Evolutionary conservation across 2,113 vertebrate genomes (phyloP).

Genomic region (Phyllostomus hastatus): DNA sequence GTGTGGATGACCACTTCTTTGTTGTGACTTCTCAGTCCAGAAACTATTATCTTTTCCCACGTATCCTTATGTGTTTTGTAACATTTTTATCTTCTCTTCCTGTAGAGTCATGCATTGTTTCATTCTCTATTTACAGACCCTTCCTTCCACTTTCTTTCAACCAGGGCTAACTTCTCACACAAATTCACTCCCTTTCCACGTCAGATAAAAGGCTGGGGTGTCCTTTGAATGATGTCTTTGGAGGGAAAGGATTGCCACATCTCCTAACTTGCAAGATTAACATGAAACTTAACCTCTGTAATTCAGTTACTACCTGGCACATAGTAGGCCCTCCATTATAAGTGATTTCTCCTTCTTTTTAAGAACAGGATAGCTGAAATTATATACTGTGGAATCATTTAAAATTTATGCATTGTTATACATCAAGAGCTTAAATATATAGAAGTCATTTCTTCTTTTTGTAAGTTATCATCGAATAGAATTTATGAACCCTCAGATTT

Average conservation of each 20-base stretch:
- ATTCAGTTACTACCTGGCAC: neutral
- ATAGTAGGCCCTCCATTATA: neutral
- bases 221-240: neutral
- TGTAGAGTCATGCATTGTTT: neutral
- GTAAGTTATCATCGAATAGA: slow-evolving; percentile 64
- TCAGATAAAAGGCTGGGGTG: neutral
- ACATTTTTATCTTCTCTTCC: neutral
- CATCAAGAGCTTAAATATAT: slow-evolving; percentile 48
- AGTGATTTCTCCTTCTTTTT: neutral
- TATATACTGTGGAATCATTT: neutral
- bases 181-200: neutral
- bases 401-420: slow-evolving; percentile 52
- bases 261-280: neutral
- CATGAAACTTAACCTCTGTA: neutral
- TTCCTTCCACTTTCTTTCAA: neutral
- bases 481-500: slow-evolving; percentile 64
- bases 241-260: neutral
- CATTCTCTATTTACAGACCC: neutral
- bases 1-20: neutral
- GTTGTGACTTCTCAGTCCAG: neutral
- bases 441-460: slow-evolving; percentile 54
- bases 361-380: neutral
- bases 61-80: neutral
- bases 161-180: neutral
- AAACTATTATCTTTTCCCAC: neutral